Evolutionary conservation across 2,888 invertebrate genomes (phyloP), one percentile per base, ranked within the genome.

Genomic region (Acrocyrtus sp.): DNA sequence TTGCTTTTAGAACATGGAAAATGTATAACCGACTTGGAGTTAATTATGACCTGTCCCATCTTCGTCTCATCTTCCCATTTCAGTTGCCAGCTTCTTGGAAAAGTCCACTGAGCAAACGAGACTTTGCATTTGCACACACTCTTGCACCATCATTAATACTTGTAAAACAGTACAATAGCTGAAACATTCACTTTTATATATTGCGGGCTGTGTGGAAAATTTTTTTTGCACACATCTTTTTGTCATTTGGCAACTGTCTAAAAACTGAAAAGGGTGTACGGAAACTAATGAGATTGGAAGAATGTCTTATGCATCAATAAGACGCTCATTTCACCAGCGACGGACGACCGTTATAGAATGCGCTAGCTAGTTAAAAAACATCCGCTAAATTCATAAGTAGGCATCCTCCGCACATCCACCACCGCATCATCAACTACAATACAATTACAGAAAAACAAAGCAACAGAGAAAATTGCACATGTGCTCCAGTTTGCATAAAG

Each of bases 221-320:
- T 50, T 26, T 60, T 27, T 26, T n/a, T 51, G 5, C 24, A n/a
- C 60, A 60, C 60, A 60, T 60, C 48, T 45, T 41, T 48, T 57
- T 67, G 50, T 51, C 67, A 68, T 45, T 68, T 68, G 60, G 68
- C 67, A 67, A 29, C 66, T 57, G 57, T 51, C 17, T 34, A 8
- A 15, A 65, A 15, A 22, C 12, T 10, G 51, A 5, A 19, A 51
- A 51, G 39, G n/a, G 26, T 17, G 50, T 26, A 47, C 27, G 19
- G 43, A 34, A 58, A 51, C 41, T 67, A 67, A 67, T 67, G 58
- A 67, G 67, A 58, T 58, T 51, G 29, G 27, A 67, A 62, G 67
- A 67, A 67, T 67, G 58, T 27, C 19, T 51, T 15, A 26, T 27
- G 51, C 51, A 26, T 6, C 24, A 22, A 12, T 34, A 34, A 19